Conservation (phyloP, 2,113 vertebrate species). For the Lagopus muta region DNA sequence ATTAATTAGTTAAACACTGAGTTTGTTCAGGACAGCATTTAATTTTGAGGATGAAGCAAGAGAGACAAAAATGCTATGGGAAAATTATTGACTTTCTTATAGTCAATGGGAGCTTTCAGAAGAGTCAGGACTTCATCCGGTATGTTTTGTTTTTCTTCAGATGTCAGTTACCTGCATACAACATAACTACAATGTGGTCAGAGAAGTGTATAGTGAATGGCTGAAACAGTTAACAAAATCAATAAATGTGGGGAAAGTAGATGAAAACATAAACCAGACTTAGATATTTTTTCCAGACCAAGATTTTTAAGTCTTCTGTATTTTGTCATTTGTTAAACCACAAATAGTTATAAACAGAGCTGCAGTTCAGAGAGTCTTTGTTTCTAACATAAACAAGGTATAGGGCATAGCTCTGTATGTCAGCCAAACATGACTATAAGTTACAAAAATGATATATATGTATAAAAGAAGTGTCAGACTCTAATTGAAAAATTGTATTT, state of each 20-base stretch:
- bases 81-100: neutral
- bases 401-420: slow-evolving; percentile 64
- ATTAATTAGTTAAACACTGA: neutral
- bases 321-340: slow-evolving; percentile 81
- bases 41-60: slow-evolving; percentile 22
- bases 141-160: slow-evolving; percentile 47
- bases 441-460: slow-evolving; percentile 72
- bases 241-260: slow-evolving; percentile 65
- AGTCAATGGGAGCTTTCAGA: slow-evolving; percentile 39
- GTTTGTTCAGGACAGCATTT: neutral
- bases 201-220: slow-evolving; percentile 26
- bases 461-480: slow-evolving; percentile 72
- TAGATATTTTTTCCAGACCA: slow-evolving; percentile 74
- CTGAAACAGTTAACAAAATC: slow-evolving; percentile 75
- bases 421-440: slow-evolving; percentile 57
- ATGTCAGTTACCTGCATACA: slow-evolving; percentile 53
- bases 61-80: neutral
- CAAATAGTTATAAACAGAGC: slow-evolving; percentile 73
- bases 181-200: slow-evolving; percentile 28
- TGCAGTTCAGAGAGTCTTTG: slow-evolving; percentile 69
- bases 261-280: slow-evolving; percentile 78
- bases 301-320: slow-evolving; percentile 80
- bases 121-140: neutral
- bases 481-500: slow-evolving; percentile 70
- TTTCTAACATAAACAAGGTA: slow-evolving; percentile 79